Evolutionary conservation across 2,888 invertebrate genomes (phyloP).

Genomic region (Lasioglossum zephyrum): DNA sequence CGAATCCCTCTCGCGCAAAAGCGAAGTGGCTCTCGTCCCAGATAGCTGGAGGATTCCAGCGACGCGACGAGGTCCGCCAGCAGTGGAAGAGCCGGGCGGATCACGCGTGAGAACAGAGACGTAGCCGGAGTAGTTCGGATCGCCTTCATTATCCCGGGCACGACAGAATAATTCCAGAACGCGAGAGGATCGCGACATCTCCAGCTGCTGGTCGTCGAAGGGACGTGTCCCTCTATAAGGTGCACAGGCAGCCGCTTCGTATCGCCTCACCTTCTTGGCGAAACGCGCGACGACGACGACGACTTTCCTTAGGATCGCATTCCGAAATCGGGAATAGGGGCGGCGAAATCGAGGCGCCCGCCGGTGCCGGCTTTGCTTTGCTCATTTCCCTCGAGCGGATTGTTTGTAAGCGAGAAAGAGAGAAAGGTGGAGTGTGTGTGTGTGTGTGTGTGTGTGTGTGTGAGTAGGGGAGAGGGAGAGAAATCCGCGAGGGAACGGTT

Average conservation of each 20-base stretch:
- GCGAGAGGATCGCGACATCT: slow-evolving; percentile 42
- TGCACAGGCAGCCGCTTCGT: slow-evolving; percentile 3
- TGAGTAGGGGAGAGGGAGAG: slow-evolving; percentile 24
- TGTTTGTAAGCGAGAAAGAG: slow-evolving; percentile 25
- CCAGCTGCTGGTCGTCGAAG: slow-evolving; percentile 20
- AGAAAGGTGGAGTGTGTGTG: slow-evolving; percentile 39
- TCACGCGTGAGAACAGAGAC: slow-evolving; percentile 67
- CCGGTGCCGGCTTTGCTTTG: slow-evolving; percentile 78
- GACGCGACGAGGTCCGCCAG: neutral
- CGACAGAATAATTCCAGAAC: slow-evolving; percentile 60
- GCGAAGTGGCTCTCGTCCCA: slow-evolving; percentile 5
- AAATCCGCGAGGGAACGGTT: slow-evolving; percentile 8
- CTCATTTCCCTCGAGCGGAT: slow-evolving; percentile 78
- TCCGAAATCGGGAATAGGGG: slow-evolving; percentile 80
- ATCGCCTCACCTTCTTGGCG: neutral
- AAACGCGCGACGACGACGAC: neutral
- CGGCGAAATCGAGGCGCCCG: slow-evolving; percentile 68
- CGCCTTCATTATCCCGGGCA: slow-evolving; percentile 53
- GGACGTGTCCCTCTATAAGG: neutral
- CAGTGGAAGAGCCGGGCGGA: neutral
- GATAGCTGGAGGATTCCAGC: neutral
- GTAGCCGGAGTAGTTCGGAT: slow-evolving; percentile 22
- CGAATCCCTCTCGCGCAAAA: neutral
- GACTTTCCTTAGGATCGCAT: slow-evolving; percentile 67
- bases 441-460: slow-evolving; percentile 26